phyloP scores from a whole-genome alignment of 2,113 vertebrate genomes.

The Philantomba maxwellii region DNA sequence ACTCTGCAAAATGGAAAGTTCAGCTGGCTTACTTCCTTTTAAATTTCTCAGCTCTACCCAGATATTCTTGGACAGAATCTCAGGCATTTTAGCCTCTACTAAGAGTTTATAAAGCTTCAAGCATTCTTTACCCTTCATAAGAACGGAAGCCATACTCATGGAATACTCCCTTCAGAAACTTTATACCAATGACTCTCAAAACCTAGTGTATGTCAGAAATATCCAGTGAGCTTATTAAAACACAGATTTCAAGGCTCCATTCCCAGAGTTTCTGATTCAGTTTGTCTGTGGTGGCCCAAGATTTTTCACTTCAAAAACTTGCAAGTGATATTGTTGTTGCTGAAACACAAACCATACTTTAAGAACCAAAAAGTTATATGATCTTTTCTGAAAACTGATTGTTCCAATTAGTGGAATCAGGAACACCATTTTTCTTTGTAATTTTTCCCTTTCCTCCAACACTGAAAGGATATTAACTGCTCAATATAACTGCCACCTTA shows the following conservation, averaged over 20 bases:
- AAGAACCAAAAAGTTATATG: background rate
- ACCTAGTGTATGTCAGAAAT: background rate
- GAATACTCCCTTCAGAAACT: background rate
- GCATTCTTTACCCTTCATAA: background rate
- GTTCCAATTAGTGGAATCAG: background rate
- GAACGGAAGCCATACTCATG: background rate
- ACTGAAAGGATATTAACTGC: background rate
- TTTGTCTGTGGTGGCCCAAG: background rate
- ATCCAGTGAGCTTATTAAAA: background rate
- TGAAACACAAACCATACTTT: background rate
- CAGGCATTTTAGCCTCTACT: background rate
- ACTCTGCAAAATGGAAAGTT: background rate
- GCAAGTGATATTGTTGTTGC: background rate
- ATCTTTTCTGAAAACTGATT: background rate
- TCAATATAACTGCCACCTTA: background rate
- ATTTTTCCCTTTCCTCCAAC: background rate
- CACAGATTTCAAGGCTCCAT: background rate
- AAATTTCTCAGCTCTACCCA: background rate
- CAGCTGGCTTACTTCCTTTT: conserved; percentile 1
- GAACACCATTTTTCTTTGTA: background rate
- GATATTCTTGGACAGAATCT: conserved; percentile 10
- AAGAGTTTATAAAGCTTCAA: background rate
- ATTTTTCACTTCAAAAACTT: background rate
- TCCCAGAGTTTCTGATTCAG: background rate
- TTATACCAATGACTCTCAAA: background rate